A percentile compares a stretch with the other conserved stretches of the same genome.
These are phyloP conservation scores for Tipula unca DNA, from an alignment of 2,888 invertebrate genomes.

Conservation along the genomic window DNA sequence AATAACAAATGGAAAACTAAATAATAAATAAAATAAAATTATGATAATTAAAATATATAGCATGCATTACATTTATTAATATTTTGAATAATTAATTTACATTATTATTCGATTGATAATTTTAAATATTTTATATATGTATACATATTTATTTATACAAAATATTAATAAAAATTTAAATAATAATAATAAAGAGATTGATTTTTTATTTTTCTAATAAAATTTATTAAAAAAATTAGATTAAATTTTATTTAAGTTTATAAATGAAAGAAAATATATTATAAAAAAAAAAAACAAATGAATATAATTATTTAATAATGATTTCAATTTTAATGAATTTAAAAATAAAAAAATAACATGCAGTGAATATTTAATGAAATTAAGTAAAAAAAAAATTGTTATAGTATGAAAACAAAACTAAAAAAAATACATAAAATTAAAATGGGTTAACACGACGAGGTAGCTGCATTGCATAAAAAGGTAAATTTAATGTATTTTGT, in stretches of 20 bases:
- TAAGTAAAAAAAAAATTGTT: neutral
- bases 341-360: conserved; percentile 16
- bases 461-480: conserved; percentile 22
- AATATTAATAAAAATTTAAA: neutral
- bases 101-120: neutral
- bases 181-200: neutral
- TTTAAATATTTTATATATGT: neutral
- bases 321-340: neutral
- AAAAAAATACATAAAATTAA: neutral
- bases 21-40: conserved; percentile 10
- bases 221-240: neutral
- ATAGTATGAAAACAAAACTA: neutral
- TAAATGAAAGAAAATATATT: neutral
- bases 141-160: neutral
- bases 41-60: neutral
- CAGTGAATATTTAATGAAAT: conserved; percentile 20
- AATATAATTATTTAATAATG: neutral
- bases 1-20: conserved; percentile 8
- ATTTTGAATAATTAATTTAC: neutral
- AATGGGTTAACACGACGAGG: conserved; percentile 22
- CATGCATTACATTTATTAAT: neutral
- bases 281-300: too few relatives aligned
- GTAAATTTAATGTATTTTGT: conserved; percentile 19
- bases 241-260: neutral
- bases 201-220: too few relatives aligned